Evolutionary conservation across 2,113 vertebrate species (phyloP).

Genomic region (Numida meleagris): DNA sequence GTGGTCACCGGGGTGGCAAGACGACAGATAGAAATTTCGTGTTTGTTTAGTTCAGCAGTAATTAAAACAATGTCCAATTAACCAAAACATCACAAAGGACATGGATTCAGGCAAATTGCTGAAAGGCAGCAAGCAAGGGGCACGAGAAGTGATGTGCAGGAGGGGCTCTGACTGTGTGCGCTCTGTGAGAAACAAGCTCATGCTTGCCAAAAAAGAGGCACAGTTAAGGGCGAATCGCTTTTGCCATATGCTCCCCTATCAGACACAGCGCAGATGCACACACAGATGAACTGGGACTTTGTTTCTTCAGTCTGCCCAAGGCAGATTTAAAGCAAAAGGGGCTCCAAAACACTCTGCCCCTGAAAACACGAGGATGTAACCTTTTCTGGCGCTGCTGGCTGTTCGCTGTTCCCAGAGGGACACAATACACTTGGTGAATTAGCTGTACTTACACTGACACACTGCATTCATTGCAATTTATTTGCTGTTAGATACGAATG

Average conservation of each 20-base stretch:
- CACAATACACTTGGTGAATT: not conserved
- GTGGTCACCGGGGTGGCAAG: not conserved
- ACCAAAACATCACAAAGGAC: slow-evolving; percentile 33
- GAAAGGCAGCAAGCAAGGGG: not conserved
- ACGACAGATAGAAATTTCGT: not conserved
- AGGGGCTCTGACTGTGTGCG: rapidly evolving
- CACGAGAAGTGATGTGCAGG: not conserved
- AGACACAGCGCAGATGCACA: not conserved
- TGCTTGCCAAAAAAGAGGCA: slow-evolving; percentile 51
- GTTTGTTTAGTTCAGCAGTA: slow-evolving; percentile 12
- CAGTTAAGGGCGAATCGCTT: slow-evolving; percentile 1
- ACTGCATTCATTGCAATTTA: not conserved
- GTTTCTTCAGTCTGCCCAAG: not conserved
- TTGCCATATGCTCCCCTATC: slow-evolving; percentile 48
- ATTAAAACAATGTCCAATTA: slow-evolving; percentile 59
- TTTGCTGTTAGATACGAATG: not conserved
- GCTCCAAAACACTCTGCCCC: not conserved
- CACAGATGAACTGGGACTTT: not conserved
- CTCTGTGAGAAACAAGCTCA: not conserved
- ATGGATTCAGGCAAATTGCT: not conserved
- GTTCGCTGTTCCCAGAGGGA: not conserved
- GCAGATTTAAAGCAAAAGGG: slow-evolving; percentile 30
- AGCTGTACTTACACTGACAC: not conserved
- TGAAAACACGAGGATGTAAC: not conserved
- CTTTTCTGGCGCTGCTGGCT: not conserved